These are phyloP conservation scores for Doryteuthis pealeii DNA, from an alignment of 1,140 invertebrate species.

Conservation along the genomic window DNA sequence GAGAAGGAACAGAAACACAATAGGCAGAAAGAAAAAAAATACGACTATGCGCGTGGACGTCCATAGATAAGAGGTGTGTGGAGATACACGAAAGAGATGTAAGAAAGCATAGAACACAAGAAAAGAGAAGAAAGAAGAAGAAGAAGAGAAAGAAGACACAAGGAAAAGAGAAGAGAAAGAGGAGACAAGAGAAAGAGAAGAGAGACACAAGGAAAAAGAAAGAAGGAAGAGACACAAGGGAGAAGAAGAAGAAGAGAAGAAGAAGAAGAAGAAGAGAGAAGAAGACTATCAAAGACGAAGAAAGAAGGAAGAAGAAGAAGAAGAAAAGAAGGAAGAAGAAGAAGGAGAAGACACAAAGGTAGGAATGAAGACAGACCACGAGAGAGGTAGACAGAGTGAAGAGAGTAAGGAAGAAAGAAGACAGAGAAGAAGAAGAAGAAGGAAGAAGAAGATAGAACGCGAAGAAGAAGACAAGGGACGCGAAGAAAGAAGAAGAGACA, in stretches of 20 bases:
- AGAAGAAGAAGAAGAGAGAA: no score
- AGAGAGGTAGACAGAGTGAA: no score
- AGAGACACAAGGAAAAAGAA: background rate
- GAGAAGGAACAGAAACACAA: constrained; percentile 40
- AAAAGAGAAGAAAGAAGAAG: no score
- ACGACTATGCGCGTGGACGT: no score
- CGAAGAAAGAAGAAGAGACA: no score
- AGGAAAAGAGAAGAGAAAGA: constrained; percentile 5
- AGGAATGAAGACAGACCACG: no score
- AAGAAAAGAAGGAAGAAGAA: background rate
- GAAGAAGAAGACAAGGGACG: background rate
- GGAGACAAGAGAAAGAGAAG: constrained; percentile 26
- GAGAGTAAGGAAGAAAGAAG: background rate
- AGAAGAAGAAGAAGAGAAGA: background rate
- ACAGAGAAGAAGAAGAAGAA: background rate
- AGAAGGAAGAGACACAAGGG: background rate
- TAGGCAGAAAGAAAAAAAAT: constrained; percentile 51
- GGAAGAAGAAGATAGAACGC: background rate
- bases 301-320: background rate
- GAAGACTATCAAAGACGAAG: no score
- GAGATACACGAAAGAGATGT: constrained; percentile 44
- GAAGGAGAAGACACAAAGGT: no score
- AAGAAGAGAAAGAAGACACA: constrained; percentile 16
- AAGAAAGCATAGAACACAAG: no score
- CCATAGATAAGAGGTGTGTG: no score